Percentiles rank a stretch among this genome's conserved stretches.
phyloP scores from a whole-genome alignment of 2,888 invertebrate genomes.

The Pyrocoelia pectoralis region DNA sequence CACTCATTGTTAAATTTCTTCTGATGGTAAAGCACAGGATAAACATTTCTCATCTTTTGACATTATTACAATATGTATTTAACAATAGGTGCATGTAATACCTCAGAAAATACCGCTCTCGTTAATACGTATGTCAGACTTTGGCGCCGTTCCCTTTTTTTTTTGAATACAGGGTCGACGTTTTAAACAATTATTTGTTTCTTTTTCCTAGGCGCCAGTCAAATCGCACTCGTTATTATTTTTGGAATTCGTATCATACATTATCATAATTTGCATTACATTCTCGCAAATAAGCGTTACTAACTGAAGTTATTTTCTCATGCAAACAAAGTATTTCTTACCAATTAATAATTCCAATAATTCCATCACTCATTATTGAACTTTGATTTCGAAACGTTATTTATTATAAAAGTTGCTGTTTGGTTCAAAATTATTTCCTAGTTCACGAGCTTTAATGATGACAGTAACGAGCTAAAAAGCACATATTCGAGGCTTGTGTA shows the following conservation, averaged over 20 bases:
- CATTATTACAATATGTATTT: constrained; percentile 28
- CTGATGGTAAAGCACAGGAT: constrained; percentile 31
- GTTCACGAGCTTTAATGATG: not conserved
- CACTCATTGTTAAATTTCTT: constrained; percentile 42
- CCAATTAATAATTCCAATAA: not conserved
- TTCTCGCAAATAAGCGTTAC: constrained; percentile 32
- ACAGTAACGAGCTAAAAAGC: not conserved
- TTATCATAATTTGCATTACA: constrained; percentile 38
- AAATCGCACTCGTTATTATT: constrained; percentile 34
- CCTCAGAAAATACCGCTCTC: constrained; percentile 26
- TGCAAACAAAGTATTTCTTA: constrained; percentile 25
- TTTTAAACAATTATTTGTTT: constrained; percentile 32
- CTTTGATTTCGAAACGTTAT: not conserved
- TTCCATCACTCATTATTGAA: not conserved
- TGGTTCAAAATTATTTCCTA: not conserved
- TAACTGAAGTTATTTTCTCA: constrained; percentile 20
- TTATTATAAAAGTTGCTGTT: not conserved
- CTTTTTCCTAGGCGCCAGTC: constrained; percentile 35
- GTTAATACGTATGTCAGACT: constrained; percentile 26
- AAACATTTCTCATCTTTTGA: constrained; percentile 41
- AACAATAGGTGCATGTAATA: constrained; percentile 27
- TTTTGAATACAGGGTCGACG: constrained; percentile 31
- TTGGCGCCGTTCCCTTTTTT: constrained; percentile 33
- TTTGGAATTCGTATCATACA: constrained; percentile 34
- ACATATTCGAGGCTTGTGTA: not conserved